Evolutionary conservation across 2,888 invertebrate genomes (phyloP).

Genomic region (Netelia fuscicornis): DNA sequence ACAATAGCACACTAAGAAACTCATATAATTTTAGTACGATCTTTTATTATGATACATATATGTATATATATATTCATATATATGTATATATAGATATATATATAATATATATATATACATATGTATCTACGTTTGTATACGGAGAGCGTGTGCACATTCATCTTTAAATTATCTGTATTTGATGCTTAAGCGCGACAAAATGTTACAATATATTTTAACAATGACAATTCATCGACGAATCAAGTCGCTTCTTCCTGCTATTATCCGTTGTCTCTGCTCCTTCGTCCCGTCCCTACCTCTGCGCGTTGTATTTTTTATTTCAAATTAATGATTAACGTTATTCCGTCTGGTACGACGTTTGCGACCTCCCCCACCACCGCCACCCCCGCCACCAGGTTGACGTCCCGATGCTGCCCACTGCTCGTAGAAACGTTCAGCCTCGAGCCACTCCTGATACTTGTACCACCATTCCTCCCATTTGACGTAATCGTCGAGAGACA

Average conservation of each 20-base stretch:
- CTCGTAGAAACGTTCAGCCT: slow-evolving; percentile 92
- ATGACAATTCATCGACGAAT: slow-evolving; percentile 67
- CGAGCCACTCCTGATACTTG: slow-evolving; percentile 96
- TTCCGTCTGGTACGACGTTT: slow-evolving; percentile 81
- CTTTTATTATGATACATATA: slow-evolving; percentile 25
- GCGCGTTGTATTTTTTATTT: slow-evolving; percentile 6
- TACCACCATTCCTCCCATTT: slow-evolving; percentile 99
- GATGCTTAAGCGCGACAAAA: slow-evolving; percentile 71
- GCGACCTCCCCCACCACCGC: slow-evolving; percentile 81
- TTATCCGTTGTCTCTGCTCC: neutral
- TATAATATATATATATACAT: slow-evolving; percentile 34
- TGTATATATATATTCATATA: neutral
- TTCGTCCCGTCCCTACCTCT: neutral
- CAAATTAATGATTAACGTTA: slow-evolving; percentile 78
- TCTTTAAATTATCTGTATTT: slow-evolving; percentile 59
- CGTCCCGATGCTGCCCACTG: slow-evolving; percentile 87
- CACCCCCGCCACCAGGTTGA: slow-evolving; percentile 84
- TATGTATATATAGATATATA: slow-evolving; percentile 42
- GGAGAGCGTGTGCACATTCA: slow-evolving; percentile 68
- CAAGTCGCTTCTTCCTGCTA: slow-evolving; percentile 11
- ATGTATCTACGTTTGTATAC: slow-evolving; percentile 46
- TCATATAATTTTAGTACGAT: slow-evolving; percentile 15
- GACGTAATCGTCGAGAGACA: slow-evolving; percentile 92
- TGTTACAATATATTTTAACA: slow-evolving; percentile 70
- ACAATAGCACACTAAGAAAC: neutral